These are phyloP conservation scores for Suricata suricatta DNA, from an alignment of 2,113 vertebrate genomes.

Conservation along the genomic window DNA sequence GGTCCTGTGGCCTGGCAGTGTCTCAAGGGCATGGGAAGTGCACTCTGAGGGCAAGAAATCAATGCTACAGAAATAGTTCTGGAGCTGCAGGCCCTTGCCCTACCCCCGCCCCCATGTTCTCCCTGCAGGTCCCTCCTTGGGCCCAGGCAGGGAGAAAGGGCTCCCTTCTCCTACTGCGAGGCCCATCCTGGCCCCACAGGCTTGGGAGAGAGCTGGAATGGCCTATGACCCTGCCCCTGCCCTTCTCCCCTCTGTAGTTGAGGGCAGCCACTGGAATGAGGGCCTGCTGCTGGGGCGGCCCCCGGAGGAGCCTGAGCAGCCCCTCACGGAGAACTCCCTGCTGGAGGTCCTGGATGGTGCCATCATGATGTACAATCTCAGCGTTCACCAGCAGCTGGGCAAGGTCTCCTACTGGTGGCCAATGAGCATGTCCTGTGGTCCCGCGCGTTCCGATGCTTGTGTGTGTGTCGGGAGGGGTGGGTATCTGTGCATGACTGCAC, in stretches of 20 bases:
- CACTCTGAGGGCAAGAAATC: conserved; percentile 36
- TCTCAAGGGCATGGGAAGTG: conserved; percentile 38
- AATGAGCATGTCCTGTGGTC: accelerated
- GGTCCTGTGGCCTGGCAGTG: neutral
- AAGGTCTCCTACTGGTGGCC: conserved; percentile 86
- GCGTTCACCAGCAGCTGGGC: conserved; percentile 98
- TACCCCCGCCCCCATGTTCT: neutral
- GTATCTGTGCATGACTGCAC: too few species aligned
- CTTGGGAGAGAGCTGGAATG: neutral
- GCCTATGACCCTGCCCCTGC: neutral
- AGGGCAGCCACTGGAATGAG: conserved; percentile 94
- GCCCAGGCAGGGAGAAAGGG: neutral
- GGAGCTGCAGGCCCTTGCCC: neutral
- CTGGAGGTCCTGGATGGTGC: conserved; percentile 95
- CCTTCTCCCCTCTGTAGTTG: conserved; percentile 86
- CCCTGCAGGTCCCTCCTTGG: neutral
- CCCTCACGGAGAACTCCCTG: conserved; percentile 95
- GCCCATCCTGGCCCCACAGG: neutral
- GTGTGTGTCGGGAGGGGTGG: accelerated
- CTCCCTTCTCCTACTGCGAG: neutral
- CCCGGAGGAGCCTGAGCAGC: conserved; percentile 91
- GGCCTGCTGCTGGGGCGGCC: conserved; percentile 96
- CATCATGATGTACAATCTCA: conserved; percentile 99
- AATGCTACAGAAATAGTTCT: conserved; percentile 47
- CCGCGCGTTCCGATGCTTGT: accelerated